Percentiles rank a stretch among this genome's conserved stretches.
Conservation (phyloP, 1,140 invertebrate genomes). For the honey bee (Apis mellifera) region Amel_HAv3.1 CM009931.2:24170501-24171000, state of each 20-base stretch:
- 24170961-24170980: conserved; percentile 15
- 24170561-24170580: background rate
- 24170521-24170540: background rate
- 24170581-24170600: conserved; percentile 3
- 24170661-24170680: background rate
- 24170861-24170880: background rate
- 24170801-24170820: conserved; percentile 25
- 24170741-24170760: background rate
- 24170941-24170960: background rate
- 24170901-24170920: too few relatives aligned
- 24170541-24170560: background rate
- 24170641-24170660: background rate
- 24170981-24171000: conserved; percentile 26
- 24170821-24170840: background rate
- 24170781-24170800: conserved; percentile 33
- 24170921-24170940: background rate
- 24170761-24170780: conserved; percentile 32
- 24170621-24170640: conserved; percentile 36
- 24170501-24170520: conserved; percentile 2
- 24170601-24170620: conserved; percentile 11
- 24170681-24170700: background rate
- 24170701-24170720: background rate
- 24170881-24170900: background rate
- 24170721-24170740: background rate
- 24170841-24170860: background rate